Conservation (phyloP, 2,113 vertebrate species). For the Mystacornis crossleyi region DNA sequence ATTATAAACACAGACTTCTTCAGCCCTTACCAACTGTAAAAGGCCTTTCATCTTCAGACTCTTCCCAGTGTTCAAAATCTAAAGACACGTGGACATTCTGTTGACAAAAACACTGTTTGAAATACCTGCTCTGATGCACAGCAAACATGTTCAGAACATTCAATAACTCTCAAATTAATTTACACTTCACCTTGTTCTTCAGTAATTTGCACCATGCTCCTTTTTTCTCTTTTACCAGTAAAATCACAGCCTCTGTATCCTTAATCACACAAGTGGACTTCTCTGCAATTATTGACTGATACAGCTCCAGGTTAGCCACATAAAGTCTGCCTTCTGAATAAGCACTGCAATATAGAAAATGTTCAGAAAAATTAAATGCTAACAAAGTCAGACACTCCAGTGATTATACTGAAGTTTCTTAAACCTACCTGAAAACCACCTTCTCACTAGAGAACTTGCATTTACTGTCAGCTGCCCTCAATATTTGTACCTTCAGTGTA, state of each 20-base stretch:
- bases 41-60: conserved; percentile 57
- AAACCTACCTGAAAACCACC: conserved; percentile 77
- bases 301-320: conserved; percentile 72
- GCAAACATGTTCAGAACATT: background rate
- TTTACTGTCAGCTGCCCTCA: conserved; percentile 25
- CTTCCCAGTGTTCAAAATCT: conserved; percentile 78
- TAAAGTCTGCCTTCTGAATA: conserved; percentile 71
- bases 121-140: background rate
- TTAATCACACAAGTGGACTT: conserved; percentile 51
- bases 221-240: conserved; percentile 62
- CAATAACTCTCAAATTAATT: background rate
- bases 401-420: background rate
- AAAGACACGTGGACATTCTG: conserved; percentile 75
- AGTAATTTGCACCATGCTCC: conserved; percentile 67
- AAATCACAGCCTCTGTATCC: conserved; percentile 58
- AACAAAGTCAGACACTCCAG: background rate
- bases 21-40: conserved; percentile 65
- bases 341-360: conserved; percentile 56
- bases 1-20: background rate
- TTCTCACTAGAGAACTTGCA: conserved; percentile 70
- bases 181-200: conserved; percentile 64
- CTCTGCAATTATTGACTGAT: conserved; percentile 50
- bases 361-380: background rate
- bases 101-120: background rate
- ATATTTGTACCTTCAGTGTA: conserved; percentile 66